These are phyloP conservation scores for Oreohelix idahoensis DNA, from an alignment of 1,140 invertebrate genomes.

Conservation along the genomic window DNA sequence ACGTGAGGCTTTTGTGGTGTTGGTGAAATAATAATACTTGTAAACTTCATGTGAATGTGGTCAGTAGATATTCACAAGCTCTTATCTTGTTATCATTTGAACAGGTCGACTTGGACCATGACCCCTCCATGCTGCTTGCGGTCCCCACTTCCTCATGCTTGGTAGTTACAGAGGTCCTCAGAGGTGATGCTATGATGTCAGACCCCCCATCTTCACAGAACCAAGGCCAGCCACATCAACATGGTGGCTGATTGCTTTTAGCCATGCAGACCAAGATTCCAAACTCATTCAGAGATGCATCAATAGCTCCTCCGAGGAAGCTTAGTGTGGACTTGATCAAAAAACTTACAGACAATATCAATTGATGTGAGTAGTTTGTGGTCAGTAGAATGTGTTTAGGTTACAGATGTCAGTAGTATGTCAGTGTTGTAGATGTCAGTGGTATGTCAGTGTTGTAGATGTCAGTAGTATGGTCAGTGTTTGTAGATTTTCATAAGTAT, in stretches of 20 bases:
- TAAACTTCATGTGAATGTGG: no score
- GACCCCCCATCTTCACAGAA: slow-evolving; percentile 10
- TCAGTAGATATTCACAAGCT: not conserved
- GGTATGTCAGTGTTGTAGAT: no score
- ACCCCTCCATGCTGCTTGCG: slow-evolving; percentile 8
- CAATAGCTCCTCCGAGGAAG: slow-evolving; percentile 92
- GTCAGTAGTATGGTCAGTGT: no score
- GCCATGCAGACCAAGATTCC: slow-evolving; percentile 66
- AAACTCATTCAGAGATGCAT: slow-evolving; percentile 88
- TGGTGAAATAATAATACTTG: no score
- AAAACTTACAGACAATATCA: slow-evolving; percentile 99
- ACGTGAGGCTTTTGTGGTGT: no score
- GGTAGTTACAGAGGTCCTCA: slow-evolving; percentile 32
- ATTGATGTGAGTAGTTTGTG: slow-evolving; percentile 85
- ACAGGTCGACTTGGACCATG: slow-evolving; percentile 38
- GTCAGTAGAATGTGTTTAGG: no score
- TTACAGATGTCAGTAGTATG: no score
- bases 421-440: no score
- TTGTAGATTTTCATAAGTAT: no score
- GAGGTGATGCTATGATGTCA: slow-evolving; percentile 24
- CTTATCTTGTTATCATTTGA: not conserved
- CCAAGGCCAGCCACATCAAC: slow-evolving; percentile 43
- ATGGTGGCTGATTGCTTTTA: slow-evolving; percentile 62
- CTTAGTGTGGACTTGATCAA: slow-evolving; percentile 98
- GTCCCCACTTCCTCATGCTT: slow-evolving; percentile 21